Base-by-base conservation (phyloP, 2,113 vertebrate genomes). In the Cinclus mexicanus region DNA sequence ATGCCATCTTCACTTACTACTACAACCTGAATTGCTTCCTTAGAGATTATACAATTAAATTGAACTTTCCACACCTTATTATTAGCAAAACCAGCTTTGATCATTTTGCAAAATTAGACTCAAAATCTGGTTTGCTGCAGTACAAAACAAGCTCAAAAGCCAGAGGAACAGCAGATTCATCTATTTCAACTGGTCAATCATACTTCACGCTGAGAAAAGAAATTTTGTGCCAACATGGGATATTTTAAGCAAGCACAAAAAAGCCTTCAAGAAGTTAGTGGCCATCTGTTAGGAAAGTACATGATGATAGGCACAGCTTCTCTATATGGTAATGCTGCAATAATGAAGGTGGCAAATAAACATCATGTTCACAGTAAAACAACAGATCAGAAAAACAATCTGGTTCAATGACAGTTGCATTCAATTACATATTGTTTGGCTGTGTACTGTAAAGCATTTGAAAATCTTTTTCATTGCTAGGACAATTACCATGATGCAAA, bases 331-430 rank as follows among this genome's bases (percentile, higher is more conserved):
- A 94, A 94, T 84, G 65, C n/a, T 87, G 56, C 77, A 68, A 15
- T 93, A 94, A 96, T 53, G 81, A 94, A 87, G 61, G 57, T 76
- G 61, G 89, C 69, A 95, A 97, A 91, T 95, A 97, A 97, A 84
- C 83, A 89, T 57, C 68, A 71, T 52, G 61, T 82, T 95, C 87
- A 84, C 61, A 87, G 1, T 83, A 76, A 90, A 95, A 93, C 83
- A 94, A 96, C 77, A 95, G 89, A 91, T 94, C 91, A 94, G 64
- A 87, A 84, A 84, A 90, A 21, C 59, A 88, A 16, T 46, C 79
- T 94, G 68, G 74, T 92, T 92, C 69, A 59, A 59, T 71, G 52
- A 84, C 72, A 84, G 55, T 47, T 78, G 41, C 64, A 74, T 71
- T 67, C 80, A 84, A 56, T 69, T 87, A 67, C 37, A 75, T 17